These are phyloP conservation scores for Petromus typicus DNA, from an alignment of 2,113 vertebrate species.

Conservation along the genomic window DNA sequence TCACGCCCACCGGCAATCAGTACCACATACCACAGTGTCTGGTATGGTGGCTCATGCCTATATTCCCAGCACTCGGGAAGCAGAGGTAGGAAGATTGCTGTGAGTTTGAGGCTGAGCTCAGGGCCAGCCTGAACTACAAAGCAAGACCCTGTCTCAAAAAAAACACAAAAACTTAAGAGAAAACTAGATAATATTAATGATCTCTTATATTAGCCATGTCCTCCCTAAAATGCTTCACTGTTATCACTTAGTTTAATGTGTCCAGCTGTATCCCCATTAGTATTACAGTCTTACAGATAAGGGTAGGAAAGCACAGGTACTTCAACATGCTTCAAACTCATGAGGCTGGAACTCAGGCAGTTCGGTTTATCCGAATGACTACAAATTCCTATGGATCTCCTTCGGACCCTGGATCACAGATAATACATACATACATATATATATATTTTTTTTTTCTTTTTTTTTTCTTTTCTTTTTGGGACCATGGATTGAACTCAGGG, in stretches of 20 bases:
- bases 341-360: background rate
- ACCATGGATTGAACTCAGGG: background rate
- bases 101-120: too few relatives aligned
- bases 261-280: background rate
- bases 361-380: background rate
- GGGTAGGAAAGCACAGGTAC: background rate
- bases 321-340: constrained; percentile 3
- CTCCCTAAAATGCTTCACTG: background rate
- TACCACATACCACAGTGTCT: too few relatives aligned
- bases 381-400: background rate
- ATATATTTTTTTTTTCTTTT: background rate
- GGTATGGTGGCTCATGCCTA: too few relatives aligned
- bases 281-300: background rate
- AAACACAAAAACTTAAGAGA: background rate
- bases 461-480: background rate
- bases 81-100: too few relatives aligned
- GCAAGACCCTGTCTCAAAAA: too few relatives aligned
- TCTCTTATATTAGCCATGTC: background rate
- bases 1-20: too few relatives aligned
- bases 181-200: background rate
- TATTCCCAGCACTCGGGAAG: too few relatives aligned
- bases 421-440: too few relatives aligned
- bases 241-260: background rate
- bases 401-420: background rate
- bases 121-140: too few relatives aligned